phyloP scores from a whole-genome alignment of 2,113 vertebrate species.

The Eulemur macaco region DNA sequence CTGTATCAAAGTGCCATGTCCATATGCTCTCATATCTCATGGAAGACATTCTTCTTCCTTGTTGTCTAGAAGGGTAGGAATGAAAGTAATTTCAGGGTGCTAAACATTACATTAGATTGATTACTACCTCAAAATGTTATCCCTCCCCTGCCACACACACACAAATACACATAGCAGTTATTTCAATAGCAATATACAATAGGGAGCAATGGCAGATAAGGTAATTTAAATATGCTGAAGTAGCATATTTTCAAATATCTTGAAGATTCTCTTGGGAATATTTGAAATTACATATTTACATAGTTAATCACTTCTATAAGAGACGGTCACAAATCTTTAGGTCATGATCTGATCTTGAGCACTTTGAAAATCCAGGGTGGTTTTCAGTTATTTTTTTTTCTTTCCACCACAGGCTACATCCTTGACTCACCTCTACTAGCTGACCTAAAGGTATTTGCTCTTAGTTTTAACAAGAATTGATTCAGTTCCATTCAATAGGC shows the following conservation, averaged over 20 bases:
- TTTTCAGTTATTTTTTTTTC: neutral
- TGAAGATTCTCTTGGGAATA: neutral
- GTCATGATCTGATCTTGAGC: neutral
- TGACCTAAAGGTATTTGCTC: slow-evolving; percentile 8
- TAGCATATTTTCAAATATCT: neutral
- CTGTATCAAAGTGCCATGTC: neutral
- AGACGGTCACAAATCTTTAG: neutral
- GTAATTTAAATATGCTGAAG: neutral
- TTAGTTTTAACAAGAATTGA: slow-evolving; percentile 30
- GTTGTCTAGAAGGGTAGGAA: neutral
- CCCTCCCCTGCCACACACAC: neutral
- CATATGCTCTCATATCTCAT: neutral
- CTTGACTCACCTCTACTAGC: neutral
- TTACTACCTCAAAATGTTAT: neutral
- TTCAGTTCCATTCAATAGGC: neutral
- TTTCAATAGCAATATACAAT: neutral
- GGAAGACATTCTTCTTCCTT: neutral
- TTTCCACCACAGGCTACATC: neutral
- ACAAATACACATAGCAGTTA: neutral
- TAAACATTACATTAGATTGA: neutral
- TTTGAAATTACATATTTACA: neutral
- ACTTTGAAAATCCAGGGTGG: neutral
- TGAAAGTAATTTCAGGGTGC: neutral
- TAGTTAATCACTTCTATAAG: neutral
- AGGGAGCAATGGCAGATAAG: neutral